Evolutionary conservation across 2,888 invertebrate species (phyloP), one percentile per base, ranked within the genome.

Genomic region (Coenonympha glycerion): DNA sequence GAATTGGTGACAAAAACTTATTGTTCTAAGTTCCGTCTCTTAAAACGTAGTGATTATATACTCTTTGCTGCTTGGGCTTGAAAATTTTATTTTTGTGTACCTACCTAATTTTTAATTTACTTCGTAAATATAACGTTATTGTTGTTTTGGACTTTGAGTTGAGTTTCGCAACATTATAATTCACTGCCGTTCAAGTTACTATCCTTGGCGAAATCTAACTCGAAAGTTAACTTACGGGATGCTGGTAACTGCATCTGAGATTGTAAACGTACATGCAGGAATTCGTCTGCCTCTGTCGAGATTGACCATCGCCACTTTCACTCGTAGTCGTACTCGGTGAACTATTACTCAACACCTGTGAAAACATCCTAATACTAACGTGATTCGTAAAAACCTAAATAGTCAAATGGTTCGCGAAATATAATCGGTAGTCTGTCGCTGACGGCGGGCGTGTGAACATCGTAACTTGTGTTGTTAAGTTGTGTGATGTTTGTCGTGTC

Each of bases 231-330:
- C 66, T 65, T 69, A 75, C 69, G 69, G 65, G 65, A 69, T 61
- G 63, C 62, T 57, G 52, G 56, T 61, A 59, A 68, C 69, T 73
- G 71, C 78, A 79, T 80, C 79, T 77, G 62, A 59, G 57, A 59
- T 64, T 63, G 63, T 65, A 65, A 58, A 64, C 70, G 68, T 73
- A 68, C 69, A 71, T n/a, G n/a, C n/a, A n/a, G n/a, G n/a, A n/a
- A n/a, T n/a, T n/a, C 71, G 63, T 47, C 56, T 55, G 53, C 57
- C 13, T 39, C 22, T 24, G 13, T 22, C 13, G 13, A 15, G 53
- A 54, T 69, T 76, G 71, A 62, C 65, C 66, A 69, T 76, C 73
- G 69, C 66, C 66, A 85, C 85, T 85, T 86, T 85, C 86, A 80
- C 84, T 76, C 70, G 74, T 73, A 72, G 73, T 71, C 22, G 1